Base-by-base conservation (phyloP, 2,888 invertebrate species). In the Limnephilus marmoratus region DNA sequence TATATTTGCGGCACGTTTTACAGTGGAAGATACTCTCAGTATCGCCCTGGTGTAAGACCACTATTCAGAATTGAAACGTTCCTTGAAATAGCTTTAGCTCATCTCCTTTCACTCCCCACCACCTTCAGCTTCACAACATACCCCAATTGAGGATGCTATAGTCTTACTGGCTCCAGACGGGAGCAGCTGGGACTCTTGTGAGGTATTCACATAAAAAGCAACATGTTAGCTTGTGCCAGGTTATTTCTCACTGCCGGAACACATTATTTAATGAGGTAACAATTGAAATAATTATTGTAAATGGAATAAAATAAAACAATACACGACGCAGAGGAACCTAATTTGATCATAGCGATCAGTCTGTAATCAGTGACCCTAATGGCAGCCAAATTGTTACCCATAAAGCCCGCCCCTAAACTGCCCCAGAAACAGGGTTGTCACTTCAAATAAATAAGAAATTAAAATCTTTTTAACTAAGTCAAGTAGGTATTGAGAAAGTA, bases 351-450 rank as follows among this genome's bases (percentile, higher is more conserved):
- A 9, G 68, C 37, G 49, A 91, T 41, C 37, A 41, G 81, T 85
- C 91, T 81, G 41, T 91, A 91, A 91, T 91, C 91, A 85, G 31
- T 7, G 31, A 5, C 37, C 81, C 91, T 91, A 86, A 91, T 68
- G 13, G 80, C 53, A 83, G 41, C 80, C 80, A 91, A 91, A 91
- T 91, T 91, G 41, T 68, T 85, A 11, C 24, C 53, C 85, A 37
- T 91, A 90, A 90, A 82, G 83, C 83, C 34, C 45, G 85, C 83
- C 53, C 53, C 82, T 83, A 83, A 45, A n/a, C 90, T 81, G 81
- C 12, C 34, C 13, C 4, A n/a, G 15, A 81, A 41, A 81, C 29
- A 90, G 90, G 90, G 90, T 41, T 81, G 81, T 7, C 90, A 90
- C 11, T 3, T n/a, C 29, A 5, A 31, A n/a, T 82, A 31, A 82